These are phyloP conservation scores for Egretta garzetta DNA, from an alignment of 2,113 vertebrate genomes.

Conservation along the genomic window DNA sequence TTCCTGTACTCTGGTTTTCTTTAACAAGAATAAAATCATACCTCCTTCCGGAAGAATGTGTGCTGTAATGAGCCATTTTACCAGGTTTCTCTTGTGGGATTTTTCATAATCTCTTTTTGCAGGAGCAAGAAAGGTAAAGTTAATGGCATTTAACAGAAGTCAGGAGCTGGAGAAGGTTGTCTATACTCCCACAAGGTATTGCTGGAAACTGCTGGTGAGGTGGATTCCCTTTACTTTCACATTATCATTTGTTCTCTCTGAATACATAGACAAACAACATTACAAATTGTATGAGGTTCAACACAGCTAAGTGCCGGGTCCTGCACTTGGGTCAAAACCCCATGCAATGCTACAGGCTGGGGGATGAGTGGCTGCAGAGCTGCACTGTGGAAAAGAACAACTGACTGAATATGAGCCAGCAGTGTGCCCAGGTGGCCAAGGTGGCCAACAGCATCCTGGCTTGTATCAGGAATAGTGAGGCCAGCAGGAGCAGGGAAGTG, in stretches of 20 bases:
- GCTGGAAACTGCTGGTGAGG: background rate
- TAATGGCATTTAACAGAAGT: background rate
- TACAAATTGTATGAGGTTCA: background rate
- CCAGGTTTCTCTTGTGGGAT: background rate
- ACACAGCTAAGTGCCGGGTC: no score
- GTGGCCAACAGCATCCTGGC: no score
- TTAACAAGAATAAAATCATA: background rate
- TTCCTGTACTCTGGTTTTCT: background rate
- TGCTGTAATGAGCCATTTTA: background rate
- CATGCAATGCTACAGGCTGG: no score
- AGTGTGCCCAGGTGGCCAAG: no score
- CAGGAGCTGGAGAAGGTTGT: background rate
- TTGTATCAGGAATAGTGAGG: no score
- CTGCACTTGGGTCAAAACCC: no score
- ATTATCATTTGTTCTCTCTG: background rate
- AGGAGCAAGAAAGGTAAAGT: background rate
- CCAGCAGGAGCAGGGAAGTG: no score
- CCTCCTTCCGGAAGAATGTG: background rate
- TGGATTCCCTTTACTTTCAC: background rate
- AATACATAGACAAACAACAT: background rate
- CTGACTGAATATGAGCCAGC: no score
- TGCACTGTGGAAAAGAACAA: no score
- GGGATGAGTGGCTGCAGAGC: no score
- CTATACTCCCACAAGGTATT: background rate
- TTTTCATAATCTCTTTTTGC: background rate